A percentile compares a stretch with the other conserved stretches of the same genome.
Conservation (phyloP, 1,140 invertebrate genomes). For the Heliconius hermathena region DNA sequence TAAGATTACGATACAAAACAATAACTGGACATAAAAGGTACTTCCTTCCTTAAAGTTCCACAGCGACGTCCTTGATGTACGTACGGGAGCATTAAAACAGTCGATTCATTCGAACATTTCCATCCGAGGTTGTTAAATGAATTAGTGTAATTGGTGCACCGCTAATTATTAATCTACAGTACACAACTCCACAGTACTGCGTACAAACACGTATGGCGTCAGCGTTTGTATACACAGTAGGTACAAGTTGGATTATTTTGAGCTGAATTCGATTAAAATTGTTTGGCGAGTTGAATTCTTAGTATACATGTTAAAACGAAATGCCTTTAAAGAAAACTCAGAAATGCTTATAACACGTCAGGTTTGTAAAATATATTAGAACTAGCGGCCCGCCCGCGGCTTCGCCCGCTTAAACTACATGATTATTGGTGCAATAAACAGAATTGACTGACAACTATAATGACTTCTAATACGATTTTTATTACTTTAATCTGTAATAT, state of each 20-base stretch:
- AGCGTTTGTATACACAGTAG: background rate
- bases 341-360: too few species aligned
- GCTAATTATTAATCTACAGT: conserved; percentile 17
- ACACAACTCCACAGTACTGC: background rate
- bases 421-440: too few species aligned
- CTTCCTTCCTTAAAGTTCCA: background rate
- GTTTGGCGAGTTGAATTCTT: background rate
- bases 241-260: background rate
- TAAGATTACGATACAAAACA: too few species aligned
- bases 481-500: too few species aligned
- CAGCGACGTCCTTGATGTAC: conserved; percentile 1
- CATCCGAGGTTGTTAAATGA: conserved; percentile 18
- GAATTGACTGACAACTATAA: too few species aligned
- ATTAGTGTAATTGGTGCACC: conserved; percentile 16
- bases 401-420: too few species aligned
- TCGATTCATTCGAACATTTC: conserved; percentile 1
- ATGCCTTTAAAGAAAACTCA: background rate
- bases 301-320: background rate
- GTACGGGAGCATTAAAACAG: background rate
- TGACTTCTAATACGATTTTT: too few species aligned
- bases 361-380: too few species aligned
- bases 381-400: too few species aligned
- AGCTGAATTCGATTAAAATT: background rate
- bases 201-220: background rate
- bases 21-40: background rate